These are phyloP conservation scores for Leucania comma DNA, from an alignment of 2,888 invertebrate genomes.

Conservation along the genomic window DNA sequence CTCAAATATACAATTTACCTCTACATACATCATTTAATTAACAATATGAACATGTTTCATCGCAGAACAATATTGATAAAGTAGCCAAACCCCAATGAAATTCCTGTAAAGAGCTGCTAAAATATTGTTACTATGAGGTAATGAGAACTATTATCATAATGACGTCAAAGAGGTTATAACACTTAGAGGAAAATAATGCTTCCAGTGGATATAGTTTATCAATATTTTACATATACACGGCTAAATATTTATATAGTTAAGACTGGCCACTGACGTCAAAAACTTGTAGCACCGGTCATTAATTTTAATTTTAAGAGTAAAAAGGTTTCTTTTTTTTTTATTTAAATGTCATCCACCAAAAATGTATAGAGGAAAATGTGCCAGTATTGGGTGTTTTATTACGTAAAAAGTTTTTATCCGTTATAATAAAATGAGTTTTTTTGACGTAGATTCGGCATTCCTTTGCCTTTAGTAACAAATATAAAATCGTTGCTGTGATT, in stretches of 20 bases:
- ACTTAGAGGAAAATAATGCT: slow-evolving; percentile 15
- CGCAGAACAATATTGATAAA: neutral
- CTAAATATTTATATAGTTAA: slow-evolving; percentile 1
- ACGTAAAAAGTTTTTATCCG: neutral
- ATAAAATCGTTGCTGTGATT: neutral
- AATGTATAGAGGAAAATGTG: neutral
- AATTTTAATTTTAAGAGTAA: slow-evolving; percentile 3
- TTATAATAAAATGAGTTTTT: neutral
- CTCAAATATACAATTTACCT: neutral
- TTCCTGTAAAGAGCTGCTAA: neutral
- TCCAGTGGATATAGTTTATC: neutral
- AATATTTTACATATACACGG: slow-evolving; percentile 16
- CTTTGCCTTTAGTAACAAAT: neutral
- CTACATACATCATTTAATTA: neutral
- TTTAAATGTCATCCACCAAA: slow-evolving; percentile 4
- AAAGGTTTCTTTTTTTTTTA: neutral
- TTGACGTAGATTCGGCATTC: neutral
- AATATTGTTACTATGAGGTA: neutral
- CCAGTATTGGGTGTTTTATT: neutral
- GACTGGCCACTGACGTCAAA: slow-evolving; percentile 15
- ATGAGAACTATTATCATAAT: neutral
- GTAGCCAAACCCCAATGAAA: neutral
- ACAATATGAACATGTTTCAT: too few species aligned
- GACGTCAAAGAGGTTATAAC: slow-evolving; percentile 1
- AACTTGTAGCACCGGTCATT: neutral